Base-by-base conservation (phyloP, 2,888 invertebrate species). In the Arge pagana region DNA sequence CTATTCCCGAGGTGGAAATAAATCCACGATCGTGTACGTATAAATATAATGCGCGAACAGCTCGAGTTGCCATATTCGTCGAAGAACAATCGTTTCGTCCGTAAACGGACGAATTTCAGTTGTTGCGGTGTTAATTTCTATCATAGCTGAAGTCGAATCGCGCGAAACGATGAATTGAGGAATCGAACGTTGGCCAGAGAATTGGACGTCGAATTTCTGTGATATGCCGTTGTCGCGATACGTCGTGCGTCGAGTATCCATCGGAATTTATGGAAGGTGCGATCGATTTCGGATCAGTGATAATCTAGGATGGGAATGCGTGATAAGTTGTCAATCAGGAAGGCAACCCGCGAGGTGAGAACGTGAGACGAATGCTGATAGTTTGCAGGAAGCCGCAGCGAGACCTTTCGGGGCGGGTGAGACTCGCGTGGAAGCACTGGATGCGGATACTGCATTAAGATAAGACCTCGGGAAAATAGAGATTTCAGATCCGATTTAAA, bases 361-460 rank as follows among this genome's bases (percentile, higher is more conserved):
- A 43, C 43, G 43, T 43, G 43, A 31, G 43, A 43, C 31, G 15
- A 43, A 43, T 43, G 21, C 31, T 31, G 13, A 43, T 31, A 31
- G 30, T n/a, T 31, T 23, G 13, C 21, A 11, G 10, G 11, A 11
- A 43, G 16, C 30, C 6, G 4, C 7, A 8, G 8, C n/a, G 28
- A 31, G 13, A 7, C 43, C n/a, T n/a, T n/a, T n/a, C n/a, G n/a
- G n/a, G n/a, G 8, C 7, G 11, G 15, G 16, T 4, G 8, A 31
- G 23, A 7, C 19, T 31, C 19, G 11, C 43, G 10, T 16, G 31
- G 31, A 21, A 41, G 15, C n/a, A 28, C 26, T 41, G 23, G 19
- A 41, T 13, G 28, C 41, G 41, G 28, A 41, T 26, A 31, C 43
- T 31, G 31, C 43, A 31, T 43, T 31, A 43, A 43, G 43, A 43